Conservation (phyloP, 2,888 invertebrate species). For the Busseola fusca region DNA sequence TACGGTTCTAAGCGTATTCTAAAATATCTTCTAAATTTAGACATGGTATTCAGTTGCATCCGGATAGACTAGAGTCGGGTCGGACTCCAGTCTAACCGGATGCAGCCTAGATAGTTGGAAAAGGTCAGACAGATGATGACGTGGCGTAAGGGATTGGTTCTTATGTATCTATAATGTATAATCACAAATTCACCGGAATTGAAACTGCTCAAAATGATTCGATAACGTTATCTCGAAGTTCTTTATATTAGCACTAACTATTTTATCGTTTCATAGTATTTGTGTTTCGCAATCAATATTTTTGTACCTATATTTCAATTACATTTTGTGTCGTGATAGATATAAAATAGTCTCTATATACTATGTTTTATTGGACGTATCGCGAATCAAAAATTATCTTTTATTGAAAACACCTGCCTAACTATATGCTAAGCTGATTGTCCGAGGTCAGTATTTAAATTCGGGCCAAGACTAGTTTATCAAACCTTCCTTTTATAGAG, state of each 20-base stretch:
- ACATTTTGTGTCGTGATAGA: conserved; percentile 32
- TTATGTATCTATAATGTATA: too few species aligned
- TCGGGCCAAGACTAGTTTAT: background rate
- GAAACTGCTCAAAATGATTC: conserved; percentile 48
- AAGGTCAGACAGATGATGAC: background rate
- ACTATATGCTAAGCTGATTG: background rate
- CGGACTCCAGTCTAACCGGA: too few species aligned
- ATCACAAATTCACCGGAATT: conserved; percentile 34
- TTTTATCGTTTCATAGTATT: conserved; percentile 39
- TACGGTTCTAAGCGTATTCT: too few species aligned
- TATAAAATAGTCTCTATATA: conserved; percentile 6
- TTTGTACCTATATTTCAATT: too few species aligned
- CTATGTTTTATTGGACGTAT: too few species aligned
- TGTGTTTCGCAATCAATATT: conserved; percentile 36
- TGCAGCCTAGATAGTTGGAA: too few species aligned
- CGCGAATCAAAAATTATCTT: conserved; percentile 2
- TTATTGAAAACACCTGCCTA: background rate
- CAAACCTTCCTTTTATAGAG: background rate
- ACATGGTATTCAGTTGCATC: too few species aligned
- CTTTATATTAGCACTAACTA: conserved; percentile 35
- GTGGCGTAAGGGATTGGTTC: background rate
- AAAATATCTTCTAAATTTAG: too few species aligned
- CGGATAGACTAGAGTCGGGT: background rate
- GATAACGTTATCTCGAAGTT: conserved; percentile 43
- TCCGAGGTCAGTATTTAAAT: background rate